Base-by-base conservation (phyloP, 2,888 invertebrate genomes). In the Phaonia tiefii region DNA sequence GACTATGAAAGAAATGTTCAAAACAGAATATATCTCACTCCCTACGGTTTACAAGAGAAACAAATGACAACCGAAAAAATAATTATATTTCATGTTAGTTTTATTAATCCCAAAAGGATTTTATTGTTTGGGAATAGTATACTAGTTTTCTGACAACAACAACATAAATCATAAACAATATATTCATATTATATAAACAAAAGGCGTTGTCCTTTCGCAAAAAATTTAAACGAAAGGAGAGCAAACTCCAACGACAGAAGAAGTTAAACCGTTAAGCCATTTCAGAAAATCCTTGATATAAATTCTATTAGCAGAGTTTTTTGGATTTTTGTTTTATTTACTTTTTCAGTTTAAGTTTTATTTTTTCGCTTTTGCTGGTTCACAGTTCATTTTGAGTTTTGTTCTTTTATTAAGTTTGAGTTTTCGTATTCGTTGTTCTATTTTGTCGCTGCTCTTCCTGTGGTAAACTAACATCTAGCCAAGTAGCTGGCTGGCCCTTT, bases 61-160 rank as follows among this genome's bases (percentile, higher is more conserved):
- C 11, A 56, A 72, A 54, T 37, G 56, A 44, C 15, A 22, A 49
- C 15, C 7, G 37, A 37, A 46, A 80, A 75, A 84, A 80, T 82
- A 80, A 83, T 83, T 77, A 82, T 72, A 60, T 56, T 80, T 77
- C 60, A 69, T 75, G 56, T 76, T 75, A 75, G 63, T 72, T 42
- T 79, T 83, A 82, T 82, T 83, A 82, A 79, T 83, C 84, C 81
- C 67, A 46, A 60, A 44, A 67, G 75, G 46, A 66, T 70, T 69
- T 60, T 46, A 39, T 42, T 25, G 31, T 3, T n/a, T n/a, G 31
- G 4, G 4, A 3, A 31, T 31, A 31, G 31, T 31, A 8, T 31
- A 31, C 3, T 31, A 31, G 3, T 31, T 31, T 31, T 5, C 8
- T 5, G 3, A 31, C 3, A 22, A 44, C 4, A 22, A 54, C 25